Evolutionary conservation across 2,797 vertebrate genomes (phyloP).

Genomic region (Ammospiza maritima): DNA sequence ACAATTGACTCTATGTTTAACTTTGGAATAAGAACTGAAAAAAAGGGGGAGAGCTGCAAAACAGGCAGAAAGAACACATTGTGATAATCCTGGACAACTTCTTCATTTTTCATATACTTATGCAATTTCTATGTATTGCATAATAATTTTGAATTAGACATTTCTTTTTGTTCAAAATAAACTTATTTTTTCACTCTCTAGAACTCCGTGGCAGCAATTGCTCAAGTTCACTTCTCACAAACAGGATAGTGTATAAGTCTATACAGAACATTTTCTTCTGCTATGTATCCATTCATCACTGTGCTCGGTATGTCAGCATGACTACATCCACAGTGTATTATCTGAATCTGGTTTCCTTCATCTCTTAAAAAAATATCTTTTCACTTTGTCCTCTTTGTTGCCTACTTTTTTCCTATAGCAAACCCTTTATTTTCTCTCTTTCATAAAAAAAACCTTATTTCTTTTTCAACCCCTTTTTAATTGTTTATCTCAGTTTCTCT

Average conservation of each 20-base stretch:
- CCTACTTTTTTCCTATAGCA: not conserved
- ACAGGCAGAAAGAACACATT: not conserved
- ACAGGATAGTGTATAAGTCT: not conserved
- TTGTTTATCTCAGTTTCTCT: not conserved
- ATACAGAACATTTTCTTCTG: not conserved
- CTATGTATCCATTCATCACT: not conserved
- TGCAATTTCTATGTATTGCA: not conserved
- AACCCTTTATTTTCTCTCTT: not conserved
- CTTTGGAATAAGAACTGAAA: constrained; percentile 5
- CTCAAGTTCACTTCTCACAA: not conserved
- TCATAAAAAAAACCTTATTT: not conserved
- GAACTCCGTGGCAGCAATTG: constrained; percentile 4
- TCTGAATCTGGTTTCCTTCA: not conserved
- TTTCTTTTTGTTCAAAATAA: constrained; percentile 4
- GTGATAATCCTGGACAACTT: not conserved
- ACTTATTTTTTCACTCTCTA: not conserved
- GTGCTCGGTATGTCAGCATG: not conserved
- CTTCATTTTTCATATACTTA: not conserved
- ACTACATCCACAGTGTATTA: not conserved
- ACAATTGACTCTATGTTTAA: not conserved
- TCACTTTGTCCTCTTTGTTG: not conserved
- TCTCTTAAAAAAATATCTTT: not conserved
- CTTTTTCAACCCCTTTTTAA: not conserved
- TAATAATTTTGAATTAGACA: not conserved
- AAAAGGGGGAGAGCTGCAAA: not conserved